Conservation (phyloP, 2,113 vertebrate species). For the Eudyptes chrysolophus region DNA sequence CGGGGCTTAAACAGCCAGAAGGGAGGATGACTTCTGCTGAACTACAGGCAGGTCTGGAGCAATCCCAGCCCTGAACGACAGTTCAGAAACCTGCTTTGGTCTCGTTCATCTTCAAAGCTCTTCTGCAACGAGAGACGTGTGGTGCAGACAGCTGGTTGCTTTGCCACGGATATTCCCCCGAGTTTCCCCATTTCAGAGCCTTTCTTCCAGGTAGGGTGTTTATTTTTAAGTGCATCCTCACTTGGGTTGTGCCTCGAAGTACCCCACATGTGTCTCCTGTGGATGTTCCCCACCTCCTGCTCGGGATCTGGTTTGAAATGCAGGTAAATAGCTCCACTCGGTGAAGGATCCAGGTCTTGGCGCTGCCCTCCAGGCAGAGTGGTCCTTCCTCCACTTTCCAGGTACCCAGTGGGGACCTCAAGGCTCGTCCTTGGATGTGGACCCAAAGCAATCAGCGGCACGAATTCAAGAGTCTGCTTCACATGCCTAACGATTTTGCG, state of each 20-base stretch:
- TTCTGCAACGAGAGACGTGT: fast-evolving
- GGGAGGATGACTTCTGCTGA: neutral
- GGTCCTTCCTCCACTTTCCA: neutral
- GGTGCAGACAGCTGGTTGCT: neutral
- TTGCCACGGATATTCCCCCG: neutral
- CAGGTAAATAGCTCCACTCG: neutral
- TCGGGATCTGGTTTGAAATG: neutral
- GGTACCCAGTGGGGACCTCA: neutral
- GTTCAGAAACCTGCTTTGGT: neutral
- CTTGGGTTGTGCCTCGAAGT: neutral
- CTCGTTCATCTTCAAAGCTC: fast-evolving
- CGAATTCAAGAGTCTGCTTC: neutral
- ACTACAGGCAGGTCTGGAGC: neutral
- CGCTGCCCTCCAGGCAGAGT: neutral
- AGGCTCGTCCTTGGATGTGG: neutral
- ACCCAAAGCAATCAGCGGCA: neutral
- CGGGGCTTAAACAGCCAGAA: neutral
- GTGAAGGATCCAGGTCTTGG: neutral
- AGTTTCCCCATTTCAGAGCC: neutral
- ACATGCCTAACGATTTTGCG: fast-evolving
- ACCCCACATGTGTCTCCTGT: neutral
- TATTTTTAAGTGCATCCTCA: neutral
- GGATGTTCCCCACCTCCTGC: neutral
- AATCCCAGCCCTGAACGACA: fast-evolving
- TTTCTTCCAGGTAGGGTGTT: neutral